Conservation (phyloP, 2,113 vertebrate genomes). For the Polypterus bichir region DNA sequence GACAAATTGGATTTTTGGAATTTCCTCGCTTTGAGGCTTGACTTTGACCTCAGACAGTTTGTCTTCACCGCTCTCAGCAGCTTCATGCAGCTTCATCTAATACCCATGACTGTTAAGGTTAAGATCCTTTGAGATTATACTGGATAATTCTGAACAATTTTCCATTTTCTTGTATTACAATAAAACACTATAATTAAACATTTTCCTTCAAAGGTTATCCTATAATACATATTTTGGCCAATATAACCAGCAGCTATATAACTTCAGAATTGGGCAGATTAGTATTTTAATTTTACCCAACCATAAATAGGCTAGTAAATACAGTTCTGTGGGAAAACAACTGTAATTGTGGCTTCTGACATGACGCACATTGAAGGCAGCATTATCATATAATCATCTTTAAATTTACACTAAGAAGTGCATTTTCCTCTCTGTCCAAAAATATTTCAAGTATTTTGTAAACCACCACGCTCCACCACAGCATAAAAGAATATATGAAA, state of each 20-base stretch:
- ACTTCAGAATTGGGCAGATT: conserved; percentile 22
- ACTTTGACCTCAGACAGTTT: no score
- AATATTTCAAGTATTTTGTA: conserved; percentile 28
- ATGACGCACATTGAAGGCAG: conserved; percentile 23
- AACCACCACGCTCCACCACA: conserved; percentile 19
- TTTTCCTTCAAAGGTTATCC: conserved; percentile 20
- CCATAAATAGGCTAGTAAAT: conserved; percentile 10
- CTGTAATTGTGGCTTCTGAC: conserved; percentile 32
- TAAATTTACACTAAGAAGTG: conserved; percentile 13
- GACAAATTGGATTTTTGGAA: no score
- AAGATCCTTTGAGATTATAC: neutral
- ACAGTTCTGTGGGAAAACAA: conserved; percentile 18
- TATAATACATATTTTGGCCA: conserved; percentile 21
- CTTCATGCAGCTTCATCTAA: neutral
- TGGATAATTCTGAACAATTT: conserved; percentile 30
- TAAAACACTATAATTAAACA: conserved; percentile 23
- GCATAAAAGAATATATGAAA: conserved; percentile 13
- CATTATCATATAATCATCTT: conserved; percentile 30
- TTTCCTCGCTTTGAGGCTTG: no score
- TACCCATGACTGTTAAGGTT: conserved; percentile 1
- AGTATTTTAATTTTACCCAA: conserved; percentile 25
- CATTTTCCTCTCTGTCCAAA: conserved; percentile 14
- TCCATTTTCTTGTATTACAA: conserved; percentile 13
- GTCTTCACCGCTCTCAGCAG: no score
- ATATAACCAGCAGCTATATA: conserved; percentile 17